Percentiles rank a stretch among this genome's conserved stretches.
phyloP scores from a whole-genome alignment of 2,888 invertebrate genomes.

The Sphaerophoria taeniata region DNA sequence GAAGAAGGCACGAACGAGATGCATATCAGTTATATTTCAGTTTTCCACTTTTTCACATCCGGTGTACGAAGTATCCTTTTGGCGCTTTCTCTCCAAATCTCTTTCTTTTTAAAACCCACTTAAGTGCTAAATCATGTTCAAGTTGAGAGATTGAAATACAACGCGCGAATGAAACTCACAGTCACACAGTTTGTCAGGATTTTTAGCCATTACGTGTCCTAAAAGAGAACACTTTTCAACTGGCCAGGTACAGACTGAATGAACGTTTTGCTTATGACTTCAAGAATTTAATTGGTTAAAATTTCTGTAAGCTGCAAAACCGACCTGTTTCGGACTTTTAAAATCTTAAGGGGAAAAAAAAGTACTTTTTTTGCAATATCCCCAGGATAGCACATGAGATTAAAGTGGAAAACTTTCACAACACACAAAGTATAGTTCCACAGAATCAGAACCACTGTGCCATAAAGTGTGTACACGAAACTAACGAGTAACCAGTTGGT shows the following conservation, averaged over 20 bases:
- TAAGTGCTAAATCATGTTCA: conserved; percentile 73
- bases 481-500: conserved; percentile 43
- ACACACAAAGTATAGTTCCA: background rate
- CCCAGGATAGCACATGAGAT: conserved; percentile 40
- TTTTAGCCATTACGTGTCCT: conserved; percentile 65
- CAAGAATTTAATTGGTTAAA: too few species aligned
- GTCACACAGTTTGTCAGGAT: conserved; percentile 40
- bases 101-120: conserved; percentile 46
- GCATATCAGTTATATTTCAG: too few species aligned
- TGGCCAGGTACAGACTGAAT: conserved; percentile 54
- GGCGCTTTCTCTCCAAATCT: conserved; percentile 30
- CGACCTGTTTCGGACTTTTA: too few species aligned
- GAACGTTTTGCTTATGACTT: too few species aligned
- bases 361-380: conserved; percentile 21
- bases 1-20: too few species aligned
- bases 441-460: conserved; percentile 9
- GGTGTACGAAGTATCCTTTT: too few species aligned
- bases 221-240: conserved; percentile 39
- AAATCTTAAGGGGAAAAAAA: conserved; percentile 21
- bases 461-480: conserved; percentile 25
- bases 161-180: conserved; percentile 9
- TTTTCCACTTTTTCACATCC: too few species aligned
- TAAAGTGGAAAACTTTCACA: conserved; percentile 57
- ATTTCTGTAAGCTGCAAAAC: too few species aligned
- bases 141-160: conserved; percentile 58